Evolutionary conservation across 2,888 invertebrate genomes (phyloP), one percentile per base, ranked within the genome.

Genomic region (Pyrocoelia pectoralis): DNA sequence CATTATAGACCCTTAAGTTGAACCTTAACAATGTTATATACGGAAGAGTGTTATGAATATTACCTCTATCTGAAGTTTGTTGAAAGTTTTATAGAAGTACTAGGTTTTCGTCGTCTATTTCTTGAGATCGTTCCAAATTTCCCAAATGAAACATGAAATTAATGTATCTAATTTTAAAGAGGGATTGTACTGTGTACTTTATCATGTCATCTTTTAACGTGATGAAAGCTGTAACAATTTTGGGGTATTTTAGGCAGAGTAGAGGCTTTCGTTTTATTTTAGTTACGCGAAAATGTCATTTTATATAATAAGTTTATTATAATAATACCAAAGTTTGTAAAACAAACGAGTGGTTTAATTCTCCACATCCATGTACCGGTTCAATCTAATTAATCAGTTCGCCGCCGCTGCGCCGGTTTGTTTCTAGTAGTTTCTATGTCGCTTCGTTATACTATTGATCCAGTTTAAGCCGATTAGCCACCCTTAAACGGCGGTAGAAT

Each of bases 341-440:
- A 24, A 6, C 3, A 33, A 33, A 33, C 33, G n/a, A 33, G 33
- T 33, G n/a, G 33, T 33, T 33, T 33, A 33, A 33, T 33, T 33
- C n/a, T 33, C n/a, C n/a, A 33, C 2, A 33, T 33, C 33, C 33
- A n/a, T 33, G 33, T 33, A 33, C 33, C 33, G 33, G n/a, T 33
- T 33, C 33, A 33, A 33, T 33, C n/a, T 33, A 33, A 33, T 33
- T 33, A 33, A 33, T 33, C 33, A 33, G 33, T 33, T 33, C n/a
- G 33, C 33, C 33, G 33, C n/a, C 33, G 8, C 24, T 6, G n/a
- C 33, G 33, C 9, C 33, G 33, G 33, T 33, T 33, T 33, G 33
- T 33, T 33, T 33, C 33, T 33, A 8, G 33, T n/a, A 33, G 33
- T n/a, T 33, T 33, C 33, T 33, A 33, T 33, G 33, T 33, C 33